These are phyloP conservation scores for Sminthurinus signatus DNA, from an alignment of 1,140 invertebrate genomes.

Conservation along the genomic window DNA sequence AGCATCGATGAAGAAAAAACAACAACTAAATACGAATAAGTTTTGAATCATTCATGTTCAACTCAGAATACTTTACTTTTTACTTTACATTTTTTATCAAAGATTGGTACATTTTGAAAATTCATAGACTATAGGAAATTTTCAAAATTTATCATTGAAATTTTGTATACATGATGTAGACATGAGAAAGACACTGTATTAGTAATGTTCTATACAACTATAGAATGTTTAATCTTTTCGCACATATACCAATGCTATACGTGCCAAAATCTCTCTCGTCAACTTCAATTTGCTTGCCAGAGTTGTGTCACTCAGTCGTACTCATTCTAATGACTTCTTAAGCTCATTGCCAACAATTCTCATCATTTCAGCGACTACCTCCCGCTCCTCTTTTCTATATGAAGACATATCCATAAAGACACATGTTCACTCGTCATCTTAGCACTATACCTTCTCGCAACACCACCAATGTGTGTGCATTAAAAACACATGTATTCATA, in stretches of 20 bases:
- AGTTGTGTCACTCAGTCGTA: constrained; percentile 15
- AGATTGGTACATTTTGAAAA: background rate
- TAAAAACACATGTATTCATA: too few relatives aligned
- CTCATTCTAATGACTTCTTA: constrained; percentile 24
- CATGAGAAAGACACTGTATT: background rate
- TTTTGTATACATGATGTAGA: background rate
- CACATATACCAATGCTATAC: too few relatives aligned
- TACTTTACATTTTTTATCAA: background rate
- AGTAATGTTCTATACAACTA: background rate
- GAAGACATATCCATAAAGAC: too few relatives aligned
- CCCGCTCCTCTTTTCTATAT: too few relatives aligned
- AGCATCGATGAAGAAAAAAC: too few relatives aligned
- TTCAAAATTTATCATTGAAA: background rate
- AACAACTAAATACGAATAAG: background rate
- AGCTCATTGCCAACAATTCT: constrained; percentile 18
- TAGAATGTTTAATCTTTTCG: too few relatives aligned
- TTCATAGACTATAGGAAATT: background rate
- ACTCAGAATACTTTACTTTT: background rate
- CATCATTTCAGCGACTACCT: too few relatives aligned
- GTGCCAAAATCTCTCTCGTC: constrained; percentile 23
- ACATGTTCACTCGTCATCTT: too few relatives aligned
- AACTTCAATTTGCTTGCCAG: constrained; percentile 18
- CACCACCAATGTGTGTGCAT: too few relatives aligned
- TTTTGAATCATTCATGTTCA: background rate
- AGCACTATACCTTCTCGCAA: too few relatives aligned